Evolutionary conservation across 2,888 invertebrate species (phyloP).

Genomic region (Drosophila setosimentum): DNA sequence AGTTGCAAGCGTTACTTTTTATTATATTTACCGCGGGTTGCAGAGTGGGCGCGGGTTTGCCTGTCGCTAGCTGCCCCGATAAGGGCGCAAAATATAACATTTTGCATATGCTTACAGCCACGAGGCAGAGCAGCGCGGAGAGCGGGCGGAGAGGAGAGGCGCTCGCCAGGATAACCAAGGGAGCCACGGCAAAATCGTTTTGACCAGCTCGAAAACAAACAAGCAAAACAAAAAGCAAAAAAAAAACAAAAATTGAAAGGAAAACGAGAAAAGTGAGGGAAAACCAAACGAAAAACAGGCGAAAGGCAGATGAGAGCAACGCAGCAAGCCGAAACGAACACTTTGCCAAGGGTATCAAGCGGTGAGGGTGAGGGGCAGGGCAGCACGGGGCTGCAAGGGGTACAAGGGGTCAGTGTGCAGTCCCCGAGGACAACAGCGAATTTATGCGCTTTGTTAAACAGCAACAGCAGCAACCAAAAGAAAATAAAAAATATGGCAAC

Average conservation of each 20-base stretch:
- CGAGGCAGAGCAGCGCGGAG: neutral
- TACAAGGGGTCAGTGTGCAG: constrained; percentile 42
- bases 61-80: constrained; percentile 64
- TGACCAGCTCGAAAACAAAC: constrained; percentile 74
- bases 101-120: constrained; percentile 75
- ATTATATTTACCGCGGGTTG: constrained; percentile 72
- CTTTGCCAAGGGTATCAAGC: constrained; percentile 35
- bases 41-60: constrained; percentile 8
- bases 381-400: neutral
- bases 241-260: neutral
- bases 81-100: constrained; percentile 77
- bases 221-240: constrained; percentile 37
- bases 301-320: constrained; percentile 76
- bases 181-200: constrained; percentile 74
- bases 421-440: constrained; percentile 80
- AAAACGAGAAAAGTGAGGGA: constrained; percentile 14
- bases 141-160: neutral
- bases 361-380: neutral
- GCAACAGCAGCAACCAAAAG: constrained; percentile 63
- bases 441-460: constrained; percentile 83
- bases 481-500: constrained; percentile 57
- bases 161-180: constrained; percentile 22
- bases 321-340: constrained; percentile 75
- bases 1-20: constrained; percentile 82
- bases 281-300: constrained; percentile 51